phyloP scores from a whole-genome alignment of 2,113 vertebrate species.

The Clarias macrocephalus region DNA sequence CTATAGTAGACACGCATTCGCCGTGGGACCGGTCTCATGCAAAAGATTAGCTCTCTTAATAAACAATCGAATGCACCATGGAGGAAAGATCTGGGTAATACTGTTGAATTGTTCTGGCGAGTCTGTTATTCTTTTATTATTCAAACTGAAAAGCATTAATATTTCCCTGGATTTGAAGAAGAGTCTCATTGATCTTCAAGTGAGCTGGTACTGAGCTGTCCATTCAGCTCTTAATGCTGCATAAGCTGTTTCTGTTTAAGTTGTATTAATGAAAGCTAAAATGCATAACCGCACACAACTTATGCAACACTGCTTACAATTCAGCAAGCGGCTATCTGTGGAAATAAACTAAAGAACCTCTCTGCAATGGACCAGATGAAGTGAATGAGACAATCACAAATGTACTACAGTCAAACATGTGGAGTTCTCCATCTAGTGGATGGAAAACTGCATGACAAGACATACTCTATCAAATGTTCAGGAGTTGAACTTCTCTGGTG shows the following conservation, averaged over 20 bases:
- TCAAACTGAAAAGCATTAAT: slow-evolving; percentile 45
- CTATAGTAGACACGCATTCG: slow-evolving; percentile 40
- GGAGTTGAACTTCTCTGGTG: neutral
- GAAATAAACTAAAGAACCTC: neutral
- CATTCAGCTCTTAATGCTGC: neutral
- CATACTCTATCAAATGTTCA: neutral
- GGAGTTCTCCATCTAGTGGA: slow-evolving; percentile 53
- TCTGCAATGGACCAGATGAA: neutral
- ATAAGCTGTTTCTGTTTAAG: neutral
- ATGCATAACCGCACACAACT: neutral
- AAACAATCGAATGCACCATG: slow-evolving; percentile 39
- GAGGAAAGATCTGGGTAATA: slow-evolving; percentile 48
- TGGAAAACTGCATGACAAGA: neutral
- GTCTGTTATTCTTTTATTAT: slow-evolving; percentile 43
- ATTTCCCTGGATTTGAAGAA: slow-evolving; percentile 24
- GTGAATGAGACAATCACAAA: neutral
- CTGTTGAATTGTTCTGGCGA: slow-evolving; percentile 31
- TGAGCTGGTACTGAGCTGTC: neutral
- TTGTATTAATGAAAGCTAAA: neutral
- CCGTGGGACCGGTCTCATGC: slow-evolving; percentile 31
- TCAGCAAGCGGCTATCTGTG: neutral
- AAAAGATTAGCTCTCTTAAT: slow-evolving; percentile 47
- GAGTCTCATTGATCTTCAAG: slow-evolving; percentile 38
- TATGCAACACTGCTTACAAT: neutral
- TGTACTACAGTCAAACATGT: neutral